Evolutionary conservation across 2,888 invertebrate genomes (phyloP).

Genomic region (Acleris emargana): DNA sequence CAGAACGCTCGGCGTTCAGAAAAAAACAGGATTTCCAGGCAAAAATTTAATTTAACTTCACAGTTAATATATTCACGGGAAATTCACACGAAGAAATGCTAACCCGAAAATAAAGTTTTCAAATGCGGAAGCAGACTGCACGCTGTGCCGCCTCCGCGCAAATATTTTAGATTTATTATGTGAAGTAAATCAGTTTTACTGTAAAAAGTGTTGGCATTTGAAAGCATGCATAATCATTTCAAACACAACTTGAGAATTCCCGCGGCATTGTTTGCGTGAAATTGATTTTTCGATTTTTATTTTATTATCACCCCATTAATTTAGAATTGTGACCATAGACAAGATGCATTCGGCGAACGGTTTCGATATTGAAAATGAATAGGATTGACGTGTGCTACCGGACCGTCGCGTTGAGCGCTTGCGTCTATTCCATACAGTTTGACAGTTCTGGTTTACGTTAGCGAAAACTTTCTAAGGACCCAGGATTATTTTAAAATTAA

Average conservation of each 20-base stretch:
- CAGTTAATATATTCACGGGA: slow-evolving; percentile 32
- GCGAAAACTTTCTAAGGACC: too few species aligned
- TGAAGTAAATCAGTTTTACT: slow-evolving; percentile 48
- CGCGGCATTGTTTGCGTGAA: background rate
- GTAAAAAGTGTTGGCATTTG: slow-evolving; percentile 44
- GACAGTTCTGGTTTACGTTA: too few species aligned
- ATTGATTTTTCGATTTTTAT: too few species aligned
- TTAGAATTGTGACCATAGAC: too few species aligned
- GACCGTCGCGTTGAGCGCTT: too few species aligned
- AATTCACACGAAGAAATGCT: slow-evolving; percentile 54
- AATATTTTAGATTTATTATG: slow-evolving; percentile 46
- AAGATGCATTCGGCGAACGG: too few species aligned
- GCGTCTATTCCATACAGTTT: too few species aligned
- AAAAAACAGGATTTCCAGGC: background rate
- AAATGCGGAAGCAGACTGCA: slow-evolving; percentile 56
- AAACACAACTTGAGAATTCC: slow-evolving; percentile 5
- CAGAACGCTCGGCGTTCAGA: background rate
- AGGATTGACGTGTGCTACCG: too few species aligned
- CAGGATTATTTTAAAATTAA: too few species aligned
- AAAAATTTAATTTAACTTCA: slow-evolving; percentile 24
- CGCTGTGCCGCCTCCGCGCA: slow-evolving; percentile 47
- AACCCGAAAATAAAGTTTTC: slow-evolving; percentile 63
- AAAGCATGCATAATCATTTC: slow-evolving; percentile 30
- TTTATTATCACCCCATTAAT: too few species aligned
- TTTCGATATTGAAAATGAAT: too few species aligned